Conservation (phyloP, 2,888 invertebrate species). For the Idaea dimidiata region DNA sequence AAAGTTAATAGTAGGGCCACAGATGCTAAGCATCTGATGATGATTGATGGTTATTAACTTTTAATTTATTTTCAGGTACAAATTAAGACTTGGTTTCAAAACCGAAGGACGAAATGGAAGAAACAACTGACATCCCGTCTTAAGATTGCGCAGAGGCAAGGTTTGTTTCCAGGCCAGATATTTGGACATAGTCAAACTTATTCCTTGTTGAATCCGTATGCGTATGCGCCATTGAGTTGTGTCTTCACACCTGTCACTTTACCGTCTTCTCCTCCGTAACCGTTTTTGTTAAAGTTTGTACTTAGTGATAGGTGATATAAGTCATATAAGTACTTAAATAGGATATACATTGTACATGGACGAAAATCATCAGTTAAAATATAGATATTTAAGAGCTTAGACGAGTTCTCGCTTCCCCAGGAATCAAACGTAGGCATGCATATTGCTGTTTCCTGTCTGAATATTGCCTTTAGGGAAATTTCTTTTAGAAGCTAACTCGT, state of each 20-base stretch:
- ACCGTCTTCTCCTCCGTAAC: conserved; percentile 60
- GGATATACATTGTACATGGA: neutral
- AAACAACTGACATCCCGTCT: conserved; percentile 95
- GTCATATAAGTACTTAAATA: neutral
- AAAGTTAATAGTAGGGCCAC: too few relatives aligned
- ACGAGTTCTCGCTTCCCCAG: too few relatives aligned
- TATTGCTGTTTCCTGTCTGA: too few relatives aligned
- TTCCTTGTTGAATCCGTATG: conserved; percentile 83
- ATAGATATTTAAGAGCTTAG: too few relatives aligned
- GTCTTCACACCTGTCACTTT: conserved; percentile 80
- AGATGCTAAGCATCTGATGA: too few relatives aligned
- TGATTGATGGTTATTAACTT: too few relatives aligned
- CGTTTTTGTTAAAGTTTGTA: neutral
- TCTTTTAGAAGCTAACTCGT: too few relatives aligned
- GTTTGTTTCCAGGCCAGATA: conserved; percentile 86
- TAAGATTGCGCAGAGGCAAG: conserved; percentile 93
- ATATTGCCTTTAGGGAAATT: too few relatives aligned
- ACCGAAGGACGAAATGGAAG: conserved; percentile 97
- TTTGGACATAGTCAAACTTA: conserved; percentile 83
- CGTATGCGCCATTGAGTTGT: conserved; percentile 81
- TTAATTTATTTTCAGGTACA: conserved; percentile 81
- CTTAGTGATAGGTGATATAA: neutral
- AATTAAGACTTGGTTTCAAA: conserved; percentile 98
- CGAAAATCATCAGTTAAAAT: neutral
- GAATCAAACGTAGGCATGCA: too few relatives aligned